Evolutionary conservation across 2,113 vertebrate genomes (phyloP).

Genomic region (Calidris pugnax): DNA sequence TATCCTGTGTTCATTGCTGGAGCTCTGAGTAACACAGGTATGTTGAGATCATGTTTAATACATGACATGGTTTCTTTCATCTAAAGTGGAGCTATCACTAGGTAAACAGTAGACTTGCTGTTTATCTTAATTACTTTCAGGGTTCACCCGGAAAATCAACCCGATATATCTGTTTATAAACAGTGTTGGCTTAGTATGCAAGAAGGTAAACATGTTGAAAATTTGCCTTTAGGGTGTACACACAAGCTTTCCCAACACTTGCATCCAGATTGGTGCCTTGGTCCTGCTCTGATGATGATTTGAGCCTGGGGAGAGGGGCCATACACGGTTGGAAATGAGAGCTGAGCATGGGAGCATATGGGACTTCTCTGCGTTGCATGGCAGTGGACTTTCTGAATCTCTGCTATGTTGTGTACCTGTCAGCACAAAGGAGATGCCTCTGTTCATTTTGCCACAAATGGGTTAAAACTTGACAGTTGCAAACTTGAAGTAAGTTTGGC

Average conservation of each 20-base stretch:
- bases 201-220: background rate
- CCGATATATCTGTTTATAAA: background rate
- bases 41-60: background rate
- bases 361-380: accelerated
- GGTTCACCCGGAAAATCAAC: background rate
- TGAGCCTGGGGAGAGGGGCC: background rate
- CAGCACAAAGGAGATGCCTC: background rate
- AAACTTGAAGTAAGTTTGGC: background rate
- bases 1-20: background rate
- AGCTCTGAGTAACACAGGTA: background rate
- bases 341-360: accelerated
- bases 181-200: background rate
- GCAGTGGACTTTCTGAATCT: background rate
- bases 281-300: background rate
- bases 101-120: background rate
- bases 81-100: background rate
- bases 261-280: background rate
- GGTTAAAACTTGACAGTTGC: background rate
- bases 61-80: background rate
- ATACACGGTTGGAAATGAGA: background rate
- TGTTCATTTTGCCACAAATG: background rate
- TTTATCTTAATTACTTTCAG: background rate
- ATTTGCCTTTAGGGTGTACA: background rate
- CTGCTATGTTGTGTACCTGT: background rate
- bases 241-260: background rate